phyloP scores from a whole-genome alignment of 2,888 invertebrate genomes.

The Crossocerus cetratus region DNA sequence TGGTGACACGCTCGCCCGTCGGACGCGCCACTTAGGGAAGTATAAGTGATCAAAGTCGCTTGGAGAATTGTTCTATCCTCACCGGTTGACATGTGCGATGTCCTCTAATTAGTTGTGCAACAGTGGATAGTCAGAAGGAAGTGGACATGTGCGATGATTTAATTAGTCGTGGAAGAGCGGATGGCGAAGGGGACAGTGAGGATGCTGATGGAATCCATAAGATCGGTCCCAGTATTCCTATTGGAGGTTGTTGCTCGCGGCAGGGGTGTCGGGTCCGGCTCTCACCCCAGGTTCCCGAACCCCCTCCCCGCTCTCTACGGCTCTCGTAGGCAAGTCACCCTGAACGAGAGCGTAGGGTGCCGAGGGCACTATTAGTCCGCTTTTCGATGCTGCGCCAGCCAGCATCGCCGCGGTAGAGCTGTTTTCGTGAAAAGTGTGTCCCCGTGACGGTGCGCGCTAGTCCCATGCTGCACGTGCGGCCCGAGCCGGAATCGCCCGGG shows the following conservation, averaged over 20 bases:
- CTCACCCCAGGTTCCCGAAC: conserved; percentile 45
- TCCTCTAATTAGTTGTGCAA: too few relatives aligned
- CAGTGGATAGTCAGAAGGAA: too few relatives aligned
- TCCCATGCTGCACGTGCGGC: too few relatives aligned
- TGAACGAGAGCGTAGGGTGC: conserved; percentile 63
- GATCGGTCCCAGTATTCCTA: conserved; percentile 33
- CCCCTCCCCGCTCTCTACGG: conserved; percentile 38
- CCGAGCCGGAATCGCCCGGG: conserved; percentile 15
- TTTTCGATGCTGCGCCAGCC: conserved; percentile 70
- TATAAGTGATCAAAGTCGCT: too few relatives aligned
- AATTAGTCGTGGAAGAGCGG: neutral
- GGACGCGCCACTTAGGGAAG: too few relatives aligned
- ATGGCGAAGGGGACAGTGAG: conserved; percentile 2
- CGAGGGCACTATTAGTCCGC: conserved; percentile 70
- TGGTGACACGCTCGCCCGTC: too few relatives aligned
- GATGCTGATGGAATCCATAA: conserved; percentile 13
- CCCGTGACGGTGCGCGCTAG: too few relatives aligned
- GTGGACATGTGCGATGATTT: too few relatives aligned
- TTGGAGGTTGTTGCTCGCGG: conserved; percentile 32
- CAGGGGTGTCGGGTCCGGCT: conserved; percentile 37
- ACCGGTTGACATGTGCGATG: too few relatives aligned
- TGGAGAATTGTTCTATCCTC: too few relatives aligned
- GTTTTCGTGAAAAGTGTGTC: too few relatives aligned
- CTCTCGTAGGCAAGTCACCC: conserved; percentile 63
- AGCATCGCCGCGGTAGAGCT: conserved; percentile 62